phyloP scores from a whole-genome alignment of 2,888 invertebrate genomes.

The Pyrrhosoma nymphula region DNA sequence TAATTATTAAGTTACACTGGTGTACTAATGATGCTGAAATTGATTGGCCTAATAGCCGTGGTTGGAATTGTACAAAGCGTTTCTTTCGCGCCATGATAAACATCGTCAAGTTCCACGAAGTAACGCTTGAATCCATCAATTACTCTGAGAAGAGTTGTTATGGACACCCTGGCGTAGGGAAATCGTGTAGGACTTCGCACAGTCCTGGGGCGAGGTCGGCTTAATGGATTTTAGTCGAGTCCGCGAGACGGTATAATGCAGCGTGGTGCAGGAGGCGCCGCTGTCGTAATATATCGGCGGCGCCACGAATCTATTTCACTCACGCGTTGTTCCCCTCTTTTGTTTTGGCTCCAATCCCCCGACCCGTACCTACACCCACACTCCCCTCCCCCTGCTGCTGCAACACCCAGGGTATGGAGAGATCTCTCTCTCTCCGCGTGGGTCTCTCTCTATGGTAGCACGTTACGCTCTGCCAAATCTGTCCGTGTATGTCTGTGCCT shows the following conservation, averaged over 20 bases:
- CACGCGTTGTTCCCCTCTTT: neutral
- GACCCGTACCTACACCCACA: neutral
- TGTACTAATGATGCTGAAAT: too few species aligned
- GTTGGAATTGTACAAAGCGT: too few species aligned
- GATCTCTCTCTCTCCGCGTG: neutral
- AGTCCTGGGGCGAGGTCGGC: neutral
- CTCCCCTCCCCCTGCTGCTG: neutral
- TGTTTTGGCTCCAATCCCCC: neutral
- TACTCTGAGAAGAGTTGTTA: too few species aligned
- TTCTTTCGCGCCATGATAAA: too few species aligned
- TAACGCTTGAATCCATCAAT: too few species aligned
- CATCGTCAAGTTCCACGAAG: too few species aligned
- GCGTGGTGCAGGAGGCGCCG: neutral
- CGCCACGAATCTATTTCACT: neutral
- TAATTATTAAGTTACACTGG: too few species aligned
- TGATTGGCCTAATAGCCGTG: too few species aligned
- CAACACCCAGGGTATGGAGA: neutral
- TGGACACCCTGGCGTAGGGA: neutral
- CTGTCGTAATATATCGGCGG: neutral
- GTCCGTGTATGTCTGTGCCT: constrained; percentile 9
- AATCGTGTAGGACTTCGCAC: neutral
- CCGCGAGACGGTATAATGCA: neutral
- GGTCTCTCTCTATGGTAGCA: neutral
- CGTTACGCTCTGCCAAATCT: constrained; percentile 16
- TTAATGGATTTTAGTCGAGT: neutral